phyloP scores from a whole-genome alignment of 2,888 invertebrate species.

The Philereme transversata region DNA sequence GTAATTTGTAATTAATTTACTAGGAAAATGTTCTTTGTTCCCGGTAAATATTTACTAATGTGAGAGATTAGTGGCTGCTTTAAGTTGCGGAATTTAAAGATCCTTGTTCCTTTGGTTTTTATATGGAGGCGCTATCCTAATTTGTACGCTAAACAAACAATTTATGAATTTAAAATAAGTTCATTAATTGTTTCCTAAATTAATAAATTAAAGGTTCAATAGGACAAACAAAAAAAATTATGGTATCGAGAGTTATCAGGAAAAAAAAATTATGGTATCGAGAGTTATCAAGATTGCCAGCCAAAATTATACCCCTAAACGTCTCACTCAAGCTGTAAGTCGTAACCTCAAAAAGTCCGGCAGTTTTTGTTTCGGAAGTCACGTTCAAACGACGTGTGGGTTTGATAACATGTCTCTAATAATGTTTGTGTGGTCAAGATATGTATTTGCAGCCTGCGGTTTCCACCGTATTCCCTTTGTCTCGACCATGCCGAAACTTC shows the following conservation, averaged over 20 bases:
- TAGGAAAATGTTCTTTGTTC: slow-evolving; percentile 59
- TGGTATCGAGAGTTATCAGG: neutral
- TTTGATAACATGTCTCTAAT: slow-evolving; percentile 52
- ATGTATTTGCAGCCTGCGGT: slow-evolving; percentile 52
- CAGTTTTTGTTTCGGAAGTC: slow-evolving; percentile 60
- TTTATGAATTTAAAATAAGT: too few relatives aligned
- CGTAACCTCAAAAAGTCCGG: slow-evolving; percentile 40
- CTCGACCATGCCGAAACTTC: slow-evolving; percentile 61
- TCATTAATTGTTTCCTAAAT: too few relatives aligned
- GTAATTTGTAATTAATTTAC: slow-evolving; percentile 66
- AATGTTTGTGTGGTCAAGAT: slow-evolving; percentile 59
- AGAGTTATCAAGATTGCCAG: neutral
- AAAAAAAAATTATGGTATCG: too few relatives aligned
- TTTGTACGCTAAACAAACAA: too few relatives aligned
- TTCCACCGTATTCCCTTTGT: slow-evolving; percentile 55
- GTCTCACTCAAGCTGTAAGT: slow-evolving; percentile 27
- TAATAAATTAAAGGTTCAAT: too few relatives aligned
- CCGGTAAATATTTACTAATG: slow-evolving; percentile 42
- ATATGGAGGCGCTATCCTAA: too few relatives aligned
- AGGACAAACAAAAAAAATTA: too few relatives aligned
- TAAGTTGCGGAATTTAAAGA: too few relatives aligned
- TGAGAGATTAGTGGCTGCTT: neutral
- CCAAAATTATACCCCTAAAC: slow-evolving; percentile 2
- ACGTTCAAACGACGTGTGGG: slow-evolving; percentile 58
- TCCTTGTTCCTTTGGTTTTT: too few relatives aligned